A percentile compares a stretch with the other conserved stretches of the same genome.
These are phyloP conservation scores for Hylia prasina DNA, from an alignment of 2,113 vertebrate genomes.

Conservation along the genomic window DNA sequence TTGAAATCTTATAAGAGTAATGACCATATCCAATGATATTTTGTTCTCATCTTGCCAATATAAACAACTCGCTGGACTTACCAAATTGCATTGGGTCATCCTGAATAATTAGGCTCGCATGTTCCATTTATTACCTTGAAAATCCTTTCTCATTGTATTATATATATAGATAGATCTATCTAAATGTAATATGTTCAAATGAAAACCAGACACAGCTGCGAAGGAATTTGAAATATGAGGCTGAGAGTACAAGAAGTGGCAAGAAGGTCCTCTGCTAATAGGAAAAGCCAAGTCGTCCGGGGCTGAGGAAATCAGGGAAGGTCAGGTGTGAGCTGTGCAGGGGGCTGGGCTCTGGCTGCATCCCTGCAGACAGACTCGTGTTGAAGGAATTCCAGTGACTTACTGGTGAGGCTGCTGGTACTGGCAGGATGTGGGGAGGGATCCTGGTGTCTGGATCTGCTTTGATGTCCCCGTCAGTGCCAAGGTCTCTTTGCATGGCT, in stretches of 20 bases:
- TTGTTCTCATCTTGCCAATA: constrained; percentile 48
- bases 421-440: neutral
- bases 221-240: constrained; percentile 72
- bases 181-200: constrained; percentile 54
- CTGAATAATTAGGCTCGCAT: constrained; percentile 52
- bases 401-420: neutral
- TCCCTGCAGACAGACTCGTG: neutral
- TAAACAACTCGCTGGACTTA: constrained; percentile 54
- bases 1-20: constrained; percentile 63
- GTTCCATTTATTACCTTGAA: constrained; percentile 64
- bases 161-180: neutral
- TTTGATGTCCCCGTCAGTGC: neutral
- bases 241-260: constrained; percentile 50
- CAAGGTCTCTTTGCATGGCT: neutral
- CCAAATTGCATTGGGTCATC: constrained; percentile 34
- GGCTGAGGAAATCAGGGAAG: neutral
- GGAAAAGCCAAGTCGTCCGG: neutral
- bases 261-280: constrained; percentile 44
- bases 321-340: constrained; percentile 3
- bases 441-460: fast-evolving
- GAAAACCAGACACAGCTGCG: constrained; percentile 58
- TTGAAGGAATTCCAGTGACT: neutral
- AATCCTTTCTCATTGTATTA: constrained; percentile 52
- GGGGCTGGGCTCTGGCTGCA: neutral
- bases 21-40: constrained; percentile 49